phyloP scores from a whole-genome alignment of 2,888 invertebrate species.

The Vesta saturnalis region DNA sequence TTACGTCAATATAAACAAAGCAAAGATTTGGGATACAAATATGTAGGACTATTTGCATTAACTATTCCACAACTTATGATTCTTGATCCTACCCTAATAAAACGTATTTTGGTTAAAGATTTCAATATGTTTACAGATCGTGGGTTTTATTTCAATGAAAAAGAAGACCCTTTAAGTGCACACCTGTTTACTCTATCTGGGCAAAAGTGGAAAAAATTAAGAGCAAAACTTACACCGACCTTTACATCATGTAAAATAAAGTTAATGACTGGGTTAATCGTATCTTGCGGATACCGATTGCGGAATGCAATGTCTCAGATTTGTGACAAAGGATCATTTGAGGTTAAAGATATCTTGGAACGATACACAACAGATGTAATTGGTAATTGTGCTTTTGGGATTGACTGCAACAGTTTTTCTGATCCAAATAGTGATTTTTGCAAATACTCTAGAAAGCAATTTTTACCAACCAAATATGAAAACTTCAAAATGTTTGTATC shows the following conservation, averaged over 20 bases:
- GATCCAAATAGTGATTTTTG: constrained; percentile 52
- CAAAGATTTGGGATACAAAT: no score
- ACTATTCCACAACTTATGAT: constrained; percentile 25
- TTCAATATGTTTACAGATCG: constrained; percentile 62
- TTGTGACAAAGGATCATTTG: constrained; percentile 29
- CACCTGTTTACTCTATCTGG: constrained; percentile 59
- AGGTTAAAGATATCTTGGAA: constrained; percentile 47
- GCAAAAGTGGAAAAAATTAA: constrained; percentile 63
- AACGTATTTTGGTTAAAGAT: constrained; percentile 60
- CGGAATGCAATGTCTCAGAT: constrained; percentile 42
- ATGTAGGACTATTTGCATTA: no score
- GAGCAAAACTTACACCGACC: constrained; percentile 64
- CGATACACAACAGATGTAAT: constrained; percentile 59
- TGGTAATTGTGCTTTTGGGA: constrained; percentile 57
- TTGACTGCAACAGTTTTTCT: constrained; percentile 61
- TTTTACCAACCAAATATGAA: constrained; percentile 40
- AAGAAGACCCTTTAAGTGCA: constrained; percentile 58
- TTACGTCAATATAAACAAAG: no score
- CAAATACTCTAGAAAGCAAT: constrained; percentile 49
- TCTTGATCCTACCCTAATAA: constrained; percentile 58
- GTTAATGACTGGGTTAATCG: constrained; percentile 61
- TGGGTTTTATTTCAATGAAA: constrained; percentile 58
- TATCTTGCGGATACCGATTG: constrained; percentile 53
- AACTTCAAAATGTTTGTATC: constrained; percentile 30
- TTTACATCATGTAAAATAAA: constrained; percentile 65